Evolutionary conservation across 2,113 vertebrate genomes (phyloP).

Genomic region (Tonatia bakeri): DNA sequence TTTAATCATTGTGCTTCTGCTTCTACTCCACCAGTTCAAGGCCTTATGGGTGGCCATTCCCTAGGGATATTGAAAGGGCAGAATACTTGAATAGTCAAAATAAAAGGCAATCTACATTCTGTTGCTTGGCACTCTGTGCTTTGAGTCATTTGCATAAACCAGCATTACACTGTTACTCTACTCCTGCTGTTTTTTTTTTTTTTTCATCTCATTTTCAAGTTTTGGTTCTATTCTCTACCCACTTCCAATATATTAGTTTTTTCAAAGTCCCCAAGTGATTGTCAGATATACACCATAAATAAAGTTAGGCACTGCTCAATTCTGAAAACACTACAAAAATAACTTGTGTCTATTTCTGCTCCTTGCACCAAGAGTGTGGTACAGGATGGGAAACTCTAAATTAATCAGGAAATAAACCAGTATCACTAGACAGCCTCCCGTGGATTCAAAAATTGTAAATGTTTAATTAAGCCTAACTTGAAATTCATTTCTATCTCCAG

Average conservation of each 20-base stretch:
- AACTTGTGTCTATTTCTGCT: background rate
- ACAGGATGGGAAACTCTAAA: background rate
- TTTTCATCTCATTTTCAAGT: background rate
- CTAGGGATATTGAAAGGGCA: background rate
- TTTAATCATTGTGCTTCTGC: background rate
- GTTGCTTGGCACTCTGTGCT: background rate
- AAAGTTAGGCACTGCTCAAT: background rate
- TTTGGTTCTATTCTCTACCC: background rate
- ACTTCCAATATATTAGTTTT: background rate
- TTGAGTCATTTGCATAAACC: background rate
- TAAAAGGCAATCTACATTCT: background rate
- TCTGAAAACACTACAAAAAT: background rate
- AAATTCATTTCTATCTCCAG: slow-evolving; percentile 22
- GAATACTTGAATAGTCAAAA: background rate
- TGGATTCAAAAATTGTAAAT: background rate
- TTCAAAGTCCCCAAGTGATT: background rate
- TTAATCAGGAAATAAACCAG: slow-evolving; percentile 8
- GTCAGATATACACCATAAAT: background rate
- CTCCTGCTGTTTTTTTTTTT: background rate
- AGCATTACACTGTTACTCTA: background rate
- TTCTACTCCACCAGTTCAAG: background rate
- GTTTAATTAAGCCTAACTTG: slow-evolving; percentile 43
- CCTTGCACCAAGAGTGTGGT: background rate
- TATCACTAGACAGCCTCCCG: background rate
- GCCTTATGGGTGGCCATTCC: background rate